These are phyloP conservation scores for Gymnothorax javanicus DNA, from an alignment of 2,797 vertebrate species.

Conservation along the genomic window DNA sequence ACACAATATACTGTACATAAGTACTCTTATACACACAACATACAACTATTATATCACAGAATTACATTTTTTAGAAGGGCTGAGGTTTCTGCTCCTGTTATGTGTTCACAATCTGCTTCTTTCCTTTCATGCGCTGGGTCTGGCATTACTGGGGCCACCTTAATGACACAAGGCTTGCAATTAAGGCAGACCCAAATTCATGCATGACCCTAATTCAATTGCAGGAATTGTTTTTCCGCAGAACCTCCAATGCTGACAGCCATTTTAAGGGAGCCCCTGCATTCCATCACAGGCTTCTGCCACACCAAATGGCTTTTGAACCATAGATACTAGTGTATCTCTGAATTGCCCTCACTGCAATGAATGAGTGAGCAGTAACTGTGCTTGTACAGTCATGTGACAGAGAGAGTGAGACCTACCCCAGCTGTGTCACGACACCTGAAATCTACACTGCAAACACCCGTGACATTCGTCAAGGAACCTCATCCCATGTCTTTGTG, in stretches of 20 bases:
- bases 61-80: no score
- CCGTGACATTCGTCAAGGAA: not conserved
- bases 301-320: not conserved
- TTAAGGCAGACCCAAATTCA: slow-evolving; percentile 2
- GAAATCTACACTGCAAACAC: not conserved
- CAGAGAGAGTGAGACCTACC: not conserved
- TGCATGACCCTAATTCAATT: not conserved
- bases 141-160: not conserved
- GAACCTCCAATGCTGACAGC: not conserved
- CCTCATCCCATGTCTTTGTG: not conserved
- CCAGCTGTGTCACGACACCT: not conserved
- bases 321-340: not conserved
- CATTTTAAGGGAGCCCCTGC: not conserved
- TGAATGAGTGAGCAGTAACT: not conserved
- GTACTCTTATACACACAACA: no score
- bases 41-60: no score
- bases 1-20: no score
- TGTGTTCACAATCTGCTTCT: no score
- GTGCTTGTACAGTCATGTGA: not conserved
- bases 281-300: not conserved
- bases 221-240: not conserved
- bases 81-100: no score
- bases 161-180: slow-evolving; percentile 6
- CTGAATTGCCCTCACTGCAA: not conserved
- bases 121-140: not conserved